A percentile compares a stretch with the other conserved stretches of the same genome.
Evolutionary conservation across 2,113 vertebrate species (phyloP).

Genomic region (Brachionichthys hirsutus): DNA sequence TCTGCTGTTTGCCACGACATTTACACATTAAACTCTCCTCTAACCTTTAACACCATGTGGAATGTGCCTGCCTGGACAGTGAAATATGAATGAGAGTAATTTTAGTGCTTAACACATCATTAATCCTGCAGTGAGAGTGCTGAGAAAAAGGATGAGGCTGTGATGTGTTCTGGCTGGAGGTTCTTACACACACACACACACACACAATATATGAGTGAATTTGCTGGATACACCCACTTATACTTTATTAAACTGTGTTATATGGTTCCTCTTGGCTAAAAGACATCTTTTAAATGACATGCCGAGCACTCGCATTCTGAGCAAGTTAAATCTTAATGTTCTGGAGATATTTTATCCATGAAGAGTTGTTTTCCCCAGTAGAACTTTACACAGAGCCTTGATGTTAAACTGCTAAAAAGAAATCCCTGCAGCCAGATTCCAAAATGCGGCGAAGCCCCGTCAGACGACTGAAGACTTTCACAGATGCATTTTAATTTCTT

Average conservation of each 20-base stretch:
- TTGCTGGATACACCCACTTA: no score
- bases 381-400: no score
- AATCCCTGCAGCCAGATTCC: background rate
- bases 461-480: background rate
- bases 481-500: background rate
- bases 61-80: constrained; percentile 40
- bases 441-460: background rate
- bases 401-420: background rate
- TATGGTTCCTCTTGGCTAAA: no score
- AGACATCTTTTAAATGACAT: no score
- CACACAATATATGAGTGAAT: no score
- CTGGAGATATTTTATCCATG: background rate
- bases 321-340: background rate
- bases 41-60: constrained; percentile 36
- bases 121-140: constrained; percentile 61
- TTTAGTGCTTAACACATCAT: constrained; percentile 66
- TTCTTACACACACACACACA: background rate
- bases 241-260: no score
- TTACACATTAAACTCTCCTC: constrained; percentile 22
- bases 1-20: constrained; percentile 17
- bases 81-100: constrained; percentile 63
- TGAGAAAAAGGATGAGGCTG: constrained; percentile 33
- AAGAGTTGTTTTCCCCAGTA: background rate
- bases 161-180: constrained; percentile 42
- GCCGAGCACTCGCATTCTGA: background rate